Base-by-base conservation (phyloP, 1,140 invertebrate species). In the Tenebrio molitor region DNA sequence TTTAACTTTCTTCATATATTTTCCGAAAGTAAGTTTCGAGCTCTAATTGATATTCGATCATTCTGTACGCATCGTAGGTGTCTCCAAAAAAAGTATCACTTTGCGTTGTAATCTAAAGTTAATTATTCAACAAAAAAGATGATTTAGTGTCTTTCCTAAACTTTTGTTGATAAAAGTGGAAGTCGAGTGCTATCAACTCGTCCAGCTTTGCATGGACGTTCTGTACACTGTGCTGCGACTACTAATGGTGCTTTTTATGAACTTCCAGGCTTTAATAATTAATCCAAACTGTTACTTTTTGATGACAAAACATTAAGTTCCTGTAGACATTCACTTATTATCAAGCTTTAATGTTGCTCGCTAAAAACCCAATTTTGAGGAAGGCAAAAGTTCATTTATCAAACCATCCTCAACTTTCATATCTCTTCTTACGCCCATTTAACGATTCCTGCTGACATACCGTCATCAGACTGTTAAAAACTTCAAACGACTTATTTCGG, bases 391-490 rank as follows among this genome's bases (percentile, higher is more conserved):
- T 25, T 29, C 50, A 58, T 58, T 58, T 58, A 58, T 58, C 50
- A 58, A 8, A 16, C 21, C 36, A 33, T 33, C 10, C 29, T 33
- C 29, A 39, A 39, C 36, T 58, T 58, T 58, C 50, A 58, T 58
- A 58, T 58, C 50, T 58, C 50, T 29, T 29, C 12, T 39, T 39
- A 58, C 50, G 50, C 21, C 50, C 50, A 58, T 58, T 58, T 58
- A 58, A 23, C 50, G 50, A 58, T 58, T 58, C 23, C 21, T 58
- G 50, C 50, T 58, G 50, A 58, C 50, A 29, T 58, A 15, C 21
- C 50, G 21, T 58, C 50, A 58, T 19, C 12, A 2, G 36, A 46
- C n/a, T n/a, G 17, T 46, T 58, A 58, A 58, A 58, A 58, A 25
- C 21, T 39, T 39, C 36, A 39, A 29, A 39, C n/a, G 36, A 39